These are phyloP conservation scores for Acanthosepion lycidas DNA, from an alignment of 2,888 invertebrate species.

Conservation along the genomic window DNA sequence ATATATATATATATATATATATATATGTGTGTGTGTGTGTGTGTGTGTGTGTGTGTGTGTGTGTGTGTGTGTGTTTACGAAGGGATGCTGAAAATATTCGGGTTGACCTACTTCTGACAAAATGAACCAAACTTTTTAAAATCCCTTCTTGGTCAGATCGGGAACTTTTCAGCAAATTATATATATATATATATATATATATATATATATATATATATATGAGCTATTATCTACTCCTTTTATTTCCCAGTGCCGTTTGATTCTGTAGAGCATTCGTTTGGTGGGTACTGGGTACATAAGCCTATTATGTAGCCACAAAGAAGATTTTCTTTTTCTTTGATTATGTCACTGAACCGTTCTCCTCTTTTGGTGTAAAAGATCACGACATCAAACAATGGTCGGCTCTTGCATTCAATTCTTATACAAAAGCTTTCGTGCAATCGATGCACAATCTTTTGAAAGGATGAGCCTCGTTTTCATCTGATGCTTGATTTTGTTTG, in stretches of 20 bases:
- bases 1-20: neutral
- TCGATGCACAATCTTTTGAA: neutral
- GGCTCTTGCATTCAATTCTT: neutral
- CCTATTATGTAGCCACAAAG: neutral
- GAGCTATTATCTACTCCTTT: neutral
- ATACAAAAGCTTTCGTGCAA: constrained; percentile 4
- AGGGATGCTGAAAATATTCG: too few species aligned
- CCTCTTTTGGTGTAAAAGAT: neutral
- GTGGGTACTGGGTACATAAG: neutral
- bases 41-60: neutral
- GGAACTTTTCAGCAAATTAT: neutral
- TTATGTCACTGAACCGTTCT: neutral
- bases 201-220: neutral
- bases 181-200: neutral
- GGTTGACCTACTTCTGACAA: too few species aligned
- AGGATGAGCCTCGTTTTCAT: neutral
- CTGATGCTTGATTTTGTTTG: neutral
- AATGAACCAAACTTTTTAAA: too few species aligned
- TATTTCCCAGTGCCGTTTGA: neutral
- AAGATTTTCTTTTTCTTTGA: neutral
- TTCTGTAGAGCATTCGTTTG: neutral
- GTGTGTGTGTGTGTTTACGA: neutral
- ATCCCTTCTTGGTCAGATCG: too few species aligned
- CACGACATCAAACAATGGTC: neutral
- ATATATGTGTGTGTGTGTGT: neutral